Evolutionary conservation across 2,888 invertebrate genomes (phyloP).

Genomic region (Psylliodes chrysocephalus): DNA sequence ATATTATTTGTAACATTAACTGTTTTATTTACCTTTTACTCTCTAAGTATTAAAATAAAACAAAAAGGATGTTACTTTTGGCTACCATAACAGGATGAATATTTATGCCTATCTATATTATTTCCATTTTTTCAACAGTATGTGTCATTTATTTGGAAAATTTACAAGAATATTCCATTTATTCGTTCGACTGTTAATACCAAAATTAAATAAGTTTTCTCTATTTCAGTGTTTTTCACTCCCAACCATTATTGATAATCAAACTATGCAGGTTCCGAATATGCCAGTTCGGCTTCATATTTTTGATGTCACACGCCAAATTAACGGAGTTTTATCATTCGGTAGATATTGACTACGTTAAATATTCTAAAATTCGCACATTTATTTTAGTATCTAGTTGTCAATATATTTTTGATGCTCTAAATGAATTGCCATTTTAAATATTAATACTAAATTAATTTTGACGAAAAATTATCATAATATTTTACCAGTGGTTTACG

Average conservation of each 20-base stretch:
- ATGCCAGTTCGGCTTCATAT: background rate
- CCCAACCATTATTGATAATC: slow-evolving; percentile 32
- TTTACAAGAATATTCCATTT: slow-evolving; percentile 34
- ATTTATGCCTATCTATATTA: too few relatives aligned
- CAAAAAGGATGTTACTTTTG: too few relatives aligned
- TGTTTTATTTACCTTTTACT: too few relatives aligned
- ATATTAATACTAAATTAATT: too few relatives aligned
- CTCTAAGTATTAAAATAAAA: too few relatives aligned
- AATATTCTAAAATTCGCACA: background rate
- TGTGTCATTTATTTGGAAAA: background rate
- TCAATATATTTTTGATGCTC: background rate
- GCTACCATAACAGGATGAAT: too few relatives aligned
- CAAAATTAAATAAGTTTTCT: slow-evolving; percentile 44
- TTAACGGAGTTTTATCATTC: slow-evolving; percentile 4
- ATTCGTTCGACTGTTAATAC: background rate
- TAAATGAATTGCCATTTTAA: too few relatives aligned
- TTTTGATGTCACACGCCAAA: slow-evolving; percentile 5
- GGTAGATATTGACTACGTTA: background rate
- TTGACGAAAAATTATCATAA: too few relatives aligned
- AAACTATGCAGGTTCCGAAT: slow-evolving; percentile 1
- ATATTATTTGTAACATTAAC: too few relatives aligned
- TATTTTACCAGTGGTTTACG: too few relatives aligned
- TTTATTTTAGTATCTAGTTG: background rate
- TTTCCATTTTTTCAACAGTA: too few relatives aligned
- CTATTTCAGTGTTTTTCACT: slow-evolving; percentile 45